Evolutionary conservation across 64 coral and sea anemone species (phyloP).

Genomic region (Pocillopora damicornis): DNA sequence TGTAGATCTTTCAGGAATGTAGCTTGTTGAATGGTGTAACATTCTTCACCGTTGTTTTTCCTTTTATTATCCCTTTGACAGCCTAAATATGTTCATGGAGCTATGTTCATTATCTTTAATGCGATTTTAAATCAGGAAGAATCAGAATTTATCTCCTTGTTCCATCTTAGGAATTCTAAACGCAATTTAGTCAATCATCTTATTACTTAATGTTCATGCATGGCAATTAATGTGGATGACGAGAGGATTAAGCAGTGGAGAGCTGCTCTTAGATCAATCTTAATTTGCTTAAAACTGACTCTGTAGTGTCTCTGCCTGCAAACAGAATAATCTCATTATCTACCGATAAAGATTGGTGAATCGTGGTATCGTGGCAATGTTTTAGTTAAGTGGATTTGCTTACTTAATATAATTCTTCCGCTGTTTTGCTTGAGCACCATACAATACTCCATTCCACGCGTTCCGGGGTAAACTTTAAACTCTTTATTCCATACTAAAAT

Average conservation of each 20-base stretch:
- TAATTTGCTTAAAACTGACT: constrained; percentile 6
- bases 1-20: neutral
- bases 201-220: neutral
- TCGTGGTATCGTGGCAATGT: neutral
- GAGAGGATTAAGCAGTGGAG: constrained; percentile 28
- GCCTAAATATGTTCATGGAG: neutral
- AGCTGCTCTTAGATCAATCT: constrained; percentile 33
- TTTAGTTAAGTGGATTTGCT: neutral
- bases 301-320: neutral
- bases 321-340: constrained; percentile 27
- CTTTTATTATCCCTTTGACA: neutral
- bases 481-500: neutral
- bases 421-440: neutral
- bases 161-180: constrained; percentile 28
- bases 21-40: neutral
- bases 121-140: neutral
- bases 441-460: neutral
- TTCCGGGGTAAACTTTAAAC: neutral
- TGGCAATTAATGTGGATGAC: constrained; percentile 19
- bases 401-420: neutral
- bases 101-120: constrained; percentile 12
- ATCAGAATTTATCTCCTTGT: constrained; percentile 17
- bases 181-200: constrained; percentile 35
- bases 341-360: neutral
- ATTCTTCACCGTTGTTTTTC: neutral